Percentiles rank a stretch among this genome's conserved stretches.
phyloP scores from a whole-genome alignment of 1,140 invertebrate species.

The Procambarus clarkii region DNA sequence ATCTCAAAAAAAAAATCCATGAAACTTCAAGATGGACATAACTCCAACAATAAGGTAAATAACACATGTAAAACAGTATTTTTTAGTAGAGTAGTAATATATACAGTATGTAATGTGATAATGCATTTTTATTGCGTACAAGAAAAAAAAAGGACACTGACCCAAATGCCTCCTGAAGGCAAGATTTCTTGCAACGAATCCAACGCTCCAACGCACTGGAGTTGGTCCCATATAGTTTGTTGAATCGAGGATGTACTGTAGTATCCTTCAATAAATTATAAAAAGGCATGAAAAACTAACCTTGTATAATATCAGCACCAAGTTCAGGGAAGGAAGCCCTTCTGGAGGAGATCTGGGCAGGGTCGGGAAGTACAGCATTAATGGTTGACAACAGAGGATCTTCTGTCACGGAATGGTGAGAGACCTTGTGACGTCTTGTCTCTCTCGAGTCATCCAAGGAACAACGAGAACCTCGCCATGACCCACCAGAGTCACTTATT shows the following conservation, averaged over 20 bases:
- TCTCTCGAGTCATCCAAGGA: slow-evolving; percentile 73
- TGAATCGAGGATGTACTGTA: not conserved
- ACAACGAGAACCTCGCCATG: slow-evolving; percentile 73
- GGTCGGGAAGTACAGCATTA: slow-evolving; percentile 74
- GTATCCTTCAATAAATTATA: not conserved
- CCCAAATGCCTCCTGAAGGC: too few relatives aligned
- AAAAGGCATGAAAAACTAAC: slow-evolving; percentile 62
- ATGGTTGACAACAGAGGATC: slow-evolving; percentile 43
- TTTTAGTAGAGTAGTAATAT: too few relatives aligned
- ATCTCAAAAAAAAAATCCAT: too few relatives aligned
- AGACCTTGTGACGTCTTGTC: slow-evolving; percentile 42
- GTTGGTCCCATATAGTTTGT: too few relatives aligned
- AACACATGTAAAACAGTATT: too few relatives aligned
- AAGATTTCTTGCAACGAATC: too few relatives aligned
- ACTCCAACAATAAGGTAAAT: too few relatives aligned
- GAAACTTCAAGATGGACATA: too few relatives aligned
- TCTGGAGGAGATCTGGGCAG: slow-evolving; percentile 74
- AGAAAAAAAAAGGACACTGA: too few relatives aligned
- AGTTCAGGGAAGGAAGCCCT: slow-evolving; percentile 84
- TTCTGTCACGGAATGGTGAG: slow-evolving; percentile 44
- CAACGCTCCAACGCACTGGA: too few relatives aligned
- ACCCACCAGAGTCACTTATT: slow-evolving; percentile 71
- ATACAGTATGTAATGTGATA: too few relatives aligned
- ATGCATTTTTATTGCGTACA: too few relatives aligned
- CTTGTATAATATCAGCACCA: slow-evolving; percentile 82